Evolutionary conservation across 2,797 vertebrate species (phyloP).

Genomic region (Alosa sapidissima): DNA sequence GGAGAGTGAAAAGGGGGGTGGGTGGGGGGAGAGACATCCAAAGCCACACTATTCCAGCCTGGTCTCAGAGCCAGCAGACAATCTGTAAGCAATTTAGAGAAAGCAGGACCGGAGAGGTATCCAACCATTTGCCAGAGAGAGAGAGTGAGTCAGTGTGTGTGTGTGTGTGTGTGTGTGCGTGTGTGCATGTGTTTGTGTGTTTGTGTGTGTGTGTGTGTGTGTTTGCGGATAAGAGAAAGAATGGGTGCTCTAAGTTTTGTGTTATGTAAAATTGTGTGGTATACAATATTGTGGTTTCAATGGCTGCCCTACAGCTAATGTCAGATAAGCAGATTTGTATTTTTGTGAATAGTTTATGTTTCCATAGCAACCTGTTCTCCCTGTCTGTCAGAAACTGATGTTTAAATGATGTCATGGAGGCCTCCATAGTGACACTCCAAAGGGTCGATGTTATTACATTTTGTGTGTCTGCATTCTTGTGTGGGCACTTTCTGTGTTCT

Average conservation of each 20-base stretch:
- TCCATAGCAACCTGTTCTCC: background rate
- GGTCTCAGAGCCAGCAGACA: slow-evolving; percentile 52
- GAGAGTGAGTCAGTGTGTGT: background rate
- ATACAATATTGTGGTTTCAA: background rate
- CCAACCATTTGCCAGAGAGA: slow-evolving; percentile 25
- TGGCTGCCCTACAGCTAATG: background rate
- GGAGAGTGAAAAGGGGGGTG: background rate
- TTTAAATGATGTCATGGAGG: background rate
- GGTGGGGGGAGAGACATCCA: slow-evolving; percentile 29
- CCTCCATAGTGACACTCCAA: background rate
- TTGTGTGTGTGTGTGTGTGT: no score
- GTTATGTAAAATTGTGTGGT: background rate
- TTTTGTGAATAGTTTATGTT: background rate
- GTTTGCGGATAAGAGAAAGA: background rate
- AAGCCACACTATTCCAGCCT: slow-evolving; percentile 50
- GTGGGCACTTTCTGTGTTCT: background rate
- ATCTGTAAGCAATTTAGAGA: slow-evolving; percentile 70
- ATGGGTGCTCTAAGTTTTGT: background rate
- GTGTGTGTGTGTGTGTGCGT: no score
- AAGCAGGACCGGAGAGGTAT: slow-evolving; percentile 42
- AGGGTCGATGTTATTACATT: background rate
- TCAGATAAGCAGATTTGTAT: background rate
- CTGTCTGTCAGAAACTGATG: background rate
- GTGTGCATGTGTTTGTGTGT: no score
- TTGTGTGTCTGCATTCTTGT: background rate